Evolutionary conservation across 1,140 invertebrate genomes (phyloP), one percentile per base, ranked within the genome.

Genomic region (Zeugodacus cucurbitae): DNA sequence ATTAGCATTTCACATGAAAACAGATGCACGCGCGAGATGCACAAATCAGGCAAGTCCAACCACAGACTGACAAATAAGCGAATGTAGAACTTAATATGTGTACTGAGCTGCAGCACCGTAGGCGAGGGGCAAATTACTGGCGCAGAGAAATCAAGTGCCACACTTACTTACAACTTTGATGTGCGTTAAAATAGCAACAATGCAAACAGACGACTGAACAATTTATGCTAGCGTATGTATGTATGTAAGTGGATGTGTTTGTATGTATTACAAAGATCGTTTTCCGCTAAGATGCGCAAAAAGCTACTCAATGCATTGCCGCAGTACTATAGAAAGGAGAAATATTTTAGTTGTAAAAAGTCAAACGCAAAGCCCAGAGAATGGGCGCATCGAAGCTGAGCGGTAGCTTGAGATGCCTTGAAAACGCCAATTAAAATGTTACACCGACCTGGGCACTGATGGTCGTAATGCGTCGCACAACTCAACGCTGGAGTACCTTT

Each of bases 391-490:
- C 48, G 41, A 62, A 82, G 74, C 74, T 82, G 74, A 82, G 74
- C 74, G 22, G 74, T 5, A 82, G 74, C 74, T 82, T 54, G 74
- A 82, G 41, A 82, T 82, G 74, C 37, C 74, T 82, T 54, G 74
- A 82, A 82, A 82, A 82, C 44, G 74, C 74, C 74, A 82, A 82
- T 82, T 82, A 82, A 82, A 82, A 82, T 82, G 41, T 82, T 82
- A 82, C 74, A 82, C 74, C 74, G 44, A 82, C 41, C 41, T 82
- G 74, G 74, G 74, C 74, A 82, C 74, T 82, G 74, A 74, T 82
- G 74, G 41, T 82, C 74, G 74, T 82, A 82, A 82, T 82, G 41
- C 41, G 74, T 82, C 74, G 48, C 67, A 74, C 17, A 37, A 70
- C 32, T 34, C 64, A 34, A 67, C 14, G 14, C 11, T 67, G 29